phyloP scores from a whole-genome alignment of 2,888 invertebrate genomes.

The Peribatodes rhomboidaria region DNA sequence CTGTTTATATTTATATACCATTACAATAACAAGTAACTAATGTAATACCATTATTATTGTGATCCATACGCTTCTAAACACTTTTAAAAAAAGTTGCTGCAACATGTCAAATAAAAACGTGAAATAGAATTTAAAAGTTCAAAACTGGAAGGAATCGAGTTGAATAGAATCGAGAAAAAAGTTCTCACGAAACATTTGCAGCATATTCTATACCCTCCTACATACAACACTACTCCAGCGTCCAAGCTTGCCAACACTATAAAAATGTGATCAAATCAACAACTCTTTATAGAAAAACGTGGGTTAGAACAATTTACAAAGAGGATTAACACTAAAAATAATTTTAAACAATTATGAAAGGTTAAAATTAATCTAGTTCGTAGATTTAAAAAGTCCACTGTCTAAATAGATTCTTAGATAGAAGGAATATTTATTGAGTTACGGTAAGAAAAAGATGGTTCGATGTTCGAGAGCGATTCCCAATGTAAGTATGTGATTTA shows the following conservation, averaged over 20 bases:
- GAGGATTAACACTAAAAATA: slow-evolving; percentile 42
- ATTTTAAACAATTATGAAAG: slow-evolving; percentile 23
- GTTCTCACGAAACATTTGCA: slow-evolving; percentile 64
- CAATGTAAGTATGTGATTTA: slow-evolving; percentile 46
- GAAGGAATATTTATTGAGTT: slow-evolving; percentile 37
- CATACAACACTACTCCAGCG: slow-evolving; percentile 61
- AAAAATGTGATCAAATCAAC: slow-evolving; percentile 66
- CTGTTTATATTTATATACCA: slow-evolving; percentile 71
- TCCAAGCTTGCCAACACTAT: slow-evolving; percentile 68
- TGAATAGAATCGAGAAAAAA: slow-evolving; percentile 28
- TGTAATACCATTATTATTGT: slow-evolving; percentile 81
- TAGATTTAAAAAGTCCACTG: slow-evolving; percentile 39
- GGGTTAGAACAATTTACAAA: slow-evolving; percentile 54
- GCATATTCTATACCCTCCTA: slow-evolving; percentile 71
- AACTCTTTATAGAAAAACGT: slow-evolving; percentile 47
- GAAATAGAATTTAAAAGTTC: slow-evolving; percentile 45
- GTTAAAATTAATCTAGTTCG: slow-evolving; percentile 26
- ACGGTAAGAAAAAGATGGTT: slow-evolving; percentile 41
- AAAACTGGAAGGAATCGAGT: slow-evolving; percentile 56
- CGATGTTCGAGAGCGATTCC: slow-evolving; percentile 43
- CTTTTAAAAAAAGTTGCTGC: slow-evolving; percentile 76
- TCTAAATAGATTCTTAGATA: slow-evolving; percentile 43
- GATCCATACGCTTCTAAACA: slow-evolving; percentile 81
- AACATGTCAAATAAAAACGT: slow-evolving; percentile 58
- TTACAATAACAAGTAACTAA: slow-evolving; percentile 85